Percentiles rank a stretch among this genome's conserved stretches.
Conservation (phyloP, 2,797 vertebrate genomes). For the Liasis olivaceus region DNA sequence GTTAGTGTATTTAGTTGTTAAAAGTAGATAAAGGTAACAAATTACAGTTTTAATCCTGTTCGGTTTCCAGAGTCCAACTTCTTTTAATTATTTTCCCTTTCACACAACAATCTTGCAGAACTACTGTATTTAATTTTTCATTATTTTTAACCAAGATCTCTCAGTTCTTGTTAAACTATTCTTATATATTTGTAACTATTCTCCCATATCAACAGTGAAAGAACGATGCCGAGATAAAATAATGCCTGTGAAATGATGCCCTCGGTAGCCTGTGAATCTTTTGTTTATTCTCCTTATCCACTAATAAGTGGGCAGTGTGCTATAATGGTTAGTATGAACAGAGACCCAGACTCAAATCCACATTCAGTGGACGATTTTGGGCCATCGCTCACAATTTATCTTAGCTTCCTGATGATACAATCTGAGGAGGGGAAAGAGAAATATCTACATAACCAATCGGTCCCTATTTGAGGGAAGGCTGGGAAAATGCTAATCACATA, state of each 20-base stretch:
- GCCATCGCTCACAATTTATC: background rate
- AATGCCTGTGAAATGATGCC: no score
- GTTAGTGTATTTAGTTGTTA: background rate
- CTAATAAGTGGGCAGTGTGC: background rate
- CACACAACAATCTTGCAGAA: background rate
- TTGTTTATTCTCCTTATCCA: background rate
- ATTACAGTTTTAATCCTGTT: background rate
- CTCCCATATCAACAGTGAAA: background rate
- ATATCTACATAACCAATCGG: no score
- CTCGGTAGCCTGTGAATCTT: background rate
- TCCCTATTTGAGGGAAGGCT: background rate
- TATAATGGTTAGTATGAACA: background rate
- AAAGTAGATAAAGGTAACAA: background rate
- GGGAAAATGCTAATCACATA: background rate
- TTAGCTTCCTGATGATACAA: background rate
- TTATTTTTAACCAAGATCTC: background rate
- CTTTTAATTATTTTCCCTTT: background rate
- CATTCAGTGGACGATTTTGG: background rate
- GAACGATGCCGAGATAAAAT: background rate
- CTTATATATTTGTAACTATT: background rate
- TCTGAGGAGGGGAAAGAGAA: no score
- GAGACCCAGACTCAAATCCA: background rate
- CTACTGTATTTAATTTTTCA: background rate
- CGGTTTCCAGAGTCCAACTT: background rate
- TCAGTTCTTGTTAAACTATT: background rate